These are phyloP conservation scores for Apolygus lucorum DNA, from an alignment of 1,140 invertebrate genomes.

Conservation along the genomic window DNA sequence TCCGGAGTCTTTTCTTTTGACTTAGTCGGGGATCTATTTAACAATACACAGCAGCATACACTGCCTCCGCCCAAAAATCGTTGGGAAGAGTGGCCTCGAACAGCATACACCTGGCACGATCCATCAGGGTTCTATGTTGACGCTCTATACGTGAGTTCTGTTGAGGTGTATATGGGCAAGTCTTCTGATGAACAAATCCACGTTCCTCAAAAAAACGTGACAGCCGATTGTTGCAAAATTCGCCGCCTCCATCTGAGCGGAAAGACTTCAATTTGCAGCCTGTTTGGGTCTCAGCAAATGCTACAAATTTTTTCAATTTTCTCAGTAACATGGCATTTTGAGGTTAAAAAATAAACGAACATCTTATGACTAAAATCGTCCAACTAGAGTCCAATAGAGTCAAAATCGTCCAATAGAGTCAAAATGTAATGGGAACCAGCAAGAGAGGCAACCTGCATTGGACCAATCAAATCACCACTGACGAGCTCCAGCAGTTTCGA, in stretches of 20 bases:
- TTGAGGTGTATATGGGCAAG: slow-evolving; percentile 37
- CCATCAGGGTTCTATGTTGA: slow-evolving; percentile 37
- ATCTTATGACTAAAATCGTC: slow-evolving; percentile 37
- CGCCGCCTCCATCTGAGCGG: slow-evolving; percentile 31
- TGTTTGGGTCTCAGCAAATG: no score
- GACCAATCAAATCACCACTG: background rate
- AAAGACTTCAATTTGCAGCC: slow-evolving; percentile 31
- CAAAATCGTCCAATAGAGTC: no score
- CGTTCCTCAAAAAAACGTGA: slow-evolving; percentile 3
- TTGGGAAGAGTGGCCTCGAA: slow-evolving; percentile 30
- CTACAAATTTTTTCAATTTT: no score
- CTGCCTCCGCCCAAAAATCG: slow-evolving; percentile 31
- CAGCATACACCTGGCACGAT: slow-evolving; percentile 34
- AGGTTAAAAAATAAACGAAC: slow-evolving; percentile 17
- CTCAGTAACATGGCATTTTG: slow-evolving; percentile 19
- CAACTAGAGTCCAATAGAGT: slow-evolving; percentile 43
- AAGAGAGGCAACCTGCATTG: slow-evolving; percentile 16
- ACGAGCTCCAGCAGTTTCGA: background rate
- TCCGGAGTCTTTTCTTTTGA: slow-evolving; percentile 33
- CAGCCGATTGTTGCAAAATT: slow-evolving; percentile 29
- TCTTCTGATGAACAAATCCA: slow-evolving; percentile 21
- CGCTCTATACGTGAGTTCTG: slow-evolving; percentile 40
- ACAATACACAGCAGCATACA: slow-evolving; percentile 39
- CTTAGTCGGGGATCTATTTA: slow-evolving; percentile 36
- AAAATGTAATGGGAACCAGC: slow-evolving; percentile 39